Evolutionary conservation across 2,888 invertebrate genomes (phyloP).

Genomic region (Protodeltote pygarga): DNA sequence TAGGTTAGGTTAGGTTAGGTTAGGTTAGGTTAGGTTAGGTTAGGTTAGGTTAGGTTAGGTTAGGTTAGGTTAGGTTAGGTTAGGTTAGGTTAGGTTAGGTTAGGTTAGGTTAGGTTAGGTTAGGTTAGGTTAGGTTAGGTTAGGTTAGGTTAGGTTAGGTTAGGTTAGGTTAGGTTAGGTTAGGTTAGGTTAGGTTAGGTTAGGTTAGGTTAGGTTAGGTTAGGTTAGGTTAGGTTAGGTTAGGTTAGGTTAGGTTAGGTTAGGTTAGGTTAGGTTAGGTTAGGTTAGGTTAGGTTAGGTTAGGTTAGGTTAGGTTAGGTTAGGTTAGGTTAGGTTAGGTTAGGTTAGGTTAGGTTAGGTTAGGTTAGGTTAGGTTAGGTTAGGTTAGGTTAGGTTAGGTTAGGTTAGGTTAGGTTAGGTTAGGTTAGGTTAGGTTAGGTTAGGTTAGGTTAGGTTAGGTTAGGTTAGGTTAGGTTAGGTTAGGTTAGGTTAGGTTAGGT

Average conservation of each 20-base stretch:
- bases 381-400: conserved; percentile 4
- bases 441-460: conserved; percentile 6
- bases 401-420: conserved; percentile 6
- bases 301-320: conserved; percentile 6
- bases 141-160: conserved; percentile 3
- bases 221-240: conserved; percentile 6
- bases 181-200: background rate
- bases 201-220: conserved; percentile 6
- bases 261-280: conserved; percentile 4
- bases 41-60: conserved; percentile 10
- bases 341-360: conserved; percentile 4
- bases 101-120: conserved; percentile 3
- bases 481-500: conserved; percentile 6
- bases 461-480: conserved; percentile 3
- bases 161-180: background rate
- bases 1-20: conserved; percentile 10
- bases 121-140: conserved; percentile 3
- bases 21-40: conserved; percentile 10
- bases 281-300: conserved; percentile 6
- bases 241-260: conserved; percentile 6
- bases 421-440: conserved; percentile 6
- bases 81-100: conserved; percentile 2
- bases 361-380: conserved; percentile 8
- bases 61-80: conserved; percentile 3
- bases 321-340: conserved; percentile 6